Base-by-base conservation (phyloP, 2,113 vertebrate genomes). In the Pao palembangensis region DNA sequence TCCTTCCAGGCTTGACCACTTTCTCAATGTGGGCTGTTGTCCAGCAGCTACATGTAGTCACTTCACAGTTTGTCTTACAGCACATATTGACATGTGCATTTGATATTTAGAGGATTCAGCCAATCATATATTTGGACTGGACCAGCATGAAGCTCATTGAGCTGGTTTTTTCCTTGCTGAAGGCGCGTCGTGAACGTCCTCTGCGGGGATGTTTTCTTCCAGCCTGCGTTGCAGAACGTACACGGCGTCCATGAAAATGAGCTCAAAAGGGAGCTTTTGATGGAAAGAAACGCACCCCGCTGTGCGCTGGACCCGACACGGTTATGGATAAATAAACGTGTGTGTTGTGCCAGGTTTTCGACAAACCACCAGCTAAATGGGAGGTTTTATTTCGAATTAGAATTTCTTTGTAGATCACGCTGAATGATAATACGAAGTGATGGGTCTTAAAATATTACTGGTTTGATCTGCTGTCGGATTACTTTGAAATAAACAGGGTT, bases 271-370 rank as follows among this genome's bases (percentile, higher is more conserved):
- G 84, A 81, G 82, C 88, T 90, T 90, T 91, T 90, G 87, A 90
- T 84, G 64, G 86, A 88, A 74, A 63, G 88, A 90, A 88, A 85
- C 83, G 78, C 77, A 76, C 81, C 89, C 88, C 67, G 83, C 88
- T 91, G 88, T 85, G 89, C 85, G 85, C 77, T 91, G 89, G 87
- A 88, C 84, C 65, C 54, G 55, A 82, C 84, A 85, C 82, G 83
- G 83, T 73, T 76, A 88, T 78, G 77, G 85, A 89, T 91, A 91
- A 92, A 92, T 91, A 92, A 90, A 88, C 86, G 71, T 63, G 55
- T 51, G 78, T 72, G 70, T 73, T 58, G 51, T 57, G 91, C 87
- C 89, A 91, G 79, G 60, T 78, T 86, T 85, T 85, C 68, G 83
- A 86, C 81, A 79, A 86, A 85, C 87, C 76, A 67, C 66, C 57